Evolutionary conservation across 1,140 invertebrate genomes (phyloP).

Genomic region (Ostrea edulis): DNA sequence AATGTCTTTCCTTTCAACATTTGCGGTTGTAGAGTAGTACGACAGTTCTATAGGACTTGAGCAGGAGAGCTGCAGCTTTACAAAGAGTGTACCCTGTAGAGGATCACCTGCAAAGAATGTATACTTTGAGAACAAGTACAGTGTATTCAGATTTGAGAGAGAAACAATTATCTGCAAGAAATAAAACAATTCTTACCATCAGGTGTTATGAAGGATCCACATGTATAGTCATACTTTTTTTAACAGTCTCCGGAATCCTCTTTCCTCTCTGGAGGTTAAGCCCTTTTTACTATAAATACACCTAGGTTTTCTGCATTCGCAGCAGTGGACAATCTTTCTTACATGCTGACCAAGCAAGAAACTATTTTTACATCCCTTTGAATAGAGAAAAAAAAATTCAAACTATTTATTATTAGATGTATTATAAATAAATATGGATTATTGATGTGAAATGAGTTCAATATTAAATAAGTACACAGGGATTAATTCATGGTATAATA

Average conservation of each 20-base stretch:
- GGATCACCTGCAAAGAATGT: too few species aligned
- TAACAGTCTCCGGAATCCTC: slow-evolving; percentile 36
- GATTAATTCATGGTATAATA: background rate
- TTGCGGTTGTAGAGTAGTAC: too few species aligned
- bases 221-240: slow-evolving; percentile 49
- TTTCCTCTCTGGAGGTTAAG: slow-evolving; percentile 44
- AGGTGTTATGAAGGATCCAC: slow-evolving; percentile 54
- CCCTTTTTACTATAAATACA: slow-evolving; percentile 55
- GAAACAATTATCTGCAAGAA: too few species aligned
- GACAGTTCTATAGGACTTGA: too few species aligned
- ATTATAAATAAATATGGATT: too few species aligned
- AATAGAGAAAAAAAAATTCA: background rate
- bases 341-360: slow-evolving; percentile 18
- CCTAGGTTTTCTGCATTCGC: slow-evolving; percentile 49
- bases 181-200: slow-evolving; percentile 45
- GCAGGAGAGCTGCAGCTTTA: too few species aligned
- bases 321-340: slow-evolving; percentile 44
- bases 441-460: background rate
- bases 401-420: too few species aligned
- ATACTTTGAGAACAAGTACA: too few species aligned
- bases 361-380: slow-evolving; percentile 37
- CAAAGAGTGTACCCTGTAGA: too few species aligned
- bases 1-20: too few species aligned
- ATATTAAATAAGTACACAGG: background rate
- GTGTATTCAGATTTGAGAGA: too few species aligned